Conservation (phyloP, 2,113 vertebrate genomes). For the Campylomormyrus numenius region DNA sequence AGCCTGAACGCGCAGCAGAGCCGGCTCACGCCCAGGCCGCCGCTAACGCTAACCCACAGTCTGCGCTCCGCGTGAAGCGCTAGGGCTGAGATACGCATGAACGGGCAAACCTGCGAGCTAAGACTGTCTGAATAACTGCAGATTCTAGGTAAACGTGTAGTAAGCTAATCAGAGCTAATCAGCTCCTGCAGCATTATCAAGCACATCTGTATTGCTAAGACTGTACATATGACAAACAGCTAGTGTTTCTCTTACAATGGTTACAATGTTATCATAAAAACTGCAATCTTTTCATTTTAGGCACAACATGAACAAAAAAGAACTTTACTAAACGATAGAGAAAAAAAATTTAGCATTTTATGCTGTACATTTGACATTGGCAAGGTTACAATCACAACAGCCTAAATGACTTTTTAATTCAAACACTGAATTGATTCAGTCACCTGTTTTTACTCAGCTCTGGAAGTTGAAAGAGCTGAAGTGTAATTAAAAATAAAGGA, state of each 20-base stretch:
- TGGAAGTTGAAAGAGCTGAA: neutral
- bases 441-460: slow-evolving; percentile 5
- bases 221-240: neutral
- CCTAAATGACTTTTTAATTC: neutral
- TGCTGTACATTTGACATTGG: neutral
- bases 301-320: neutral
- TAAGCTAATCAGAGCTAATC: neutral
- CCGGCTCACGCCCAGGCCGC: neutral
- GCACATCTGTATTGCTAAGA: neutral
- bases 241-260: neutral
- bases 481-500: slow-evolving; percentile 5
- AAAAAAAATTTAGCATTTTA: neutral
- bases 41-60: neutral
- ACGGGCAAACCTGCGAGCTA: neutral
- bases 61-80: neutral
- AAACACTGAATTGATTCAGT: neutral
- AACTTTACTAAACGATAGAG: neutral
- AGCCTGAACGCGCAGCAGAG: neutral
- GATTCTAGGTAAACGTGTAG: neutral
- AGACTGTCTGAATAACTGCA: neutral
- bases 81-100: neutral
- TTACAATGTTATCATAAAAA: neutral
- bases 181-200: neutral
- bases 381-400: neutral
- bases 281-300: neutral